Evolutionary conservation across 2,113 vertebrate genomes (phyloP).

Genomic region (Irena cyanogastra): DNA sequence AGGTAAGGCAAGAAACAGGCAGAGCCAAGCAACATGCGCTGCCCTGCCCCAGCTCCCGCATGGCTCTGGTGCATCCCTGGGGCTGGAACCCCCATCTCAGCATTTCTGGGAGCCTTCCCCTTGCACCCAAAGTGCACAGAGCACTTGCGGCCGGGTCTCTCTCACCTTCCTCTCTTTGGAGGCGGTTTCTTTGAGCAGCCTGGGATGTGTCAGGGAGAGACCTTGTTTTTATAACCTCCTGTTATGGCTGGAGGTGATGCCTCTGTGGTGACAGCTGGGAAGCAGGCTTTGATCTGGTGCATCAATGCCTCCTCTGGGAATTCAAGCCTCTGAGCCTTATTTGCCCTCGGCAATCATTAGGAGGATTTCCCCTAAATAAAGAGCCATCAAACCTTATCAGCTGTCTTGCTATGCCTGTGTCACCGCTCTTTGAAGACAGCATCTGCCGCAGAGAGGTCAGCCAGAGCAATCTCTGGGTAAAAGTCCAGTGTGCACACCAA

Average conservation of each 20-base stretch:
- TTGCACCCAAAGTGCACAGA: background rate
- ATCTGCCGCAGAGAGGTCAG: background rate
- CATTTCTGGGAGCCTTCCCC: background rate
- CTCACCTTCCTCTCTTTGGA: background rate
- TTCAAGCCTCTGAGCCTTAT: constrained; percentile 23
- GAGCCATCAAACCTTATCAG: constrained; percentile 30
- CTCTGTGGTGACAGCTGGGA: background rate
- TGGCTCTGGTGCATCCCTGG: background rate
- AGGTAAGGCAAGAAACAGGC: background rate
- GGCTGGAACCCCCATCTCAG: background rate
- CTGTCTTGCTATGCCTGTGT: background rate
- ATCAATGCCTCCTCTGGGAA: constrained; percentile 24
- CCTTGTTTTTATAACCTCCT: constrained; percentile 46
- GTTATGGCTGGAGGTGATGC: constrained; percentile 35
- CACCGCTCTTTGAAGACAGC: background rate
- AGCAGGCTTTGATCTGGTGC: constrained; percentile 43
- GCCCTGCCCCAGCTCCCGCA: background rate
- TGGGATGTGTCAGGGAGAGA: constrained; percentile 1
- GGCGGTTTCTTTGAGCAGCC: background rate
- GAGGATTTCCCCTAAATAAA: constrained; percentile 8
- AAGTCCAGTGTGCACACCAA: background rate
- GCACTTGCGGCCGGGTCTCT: background rate
- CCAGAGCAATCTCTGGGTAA: background rate
- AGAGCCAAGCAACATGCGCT: fast-evolving
- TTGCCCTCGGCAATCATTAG: constrained; percentile 18